phyloP scores from a whole-genome alignment of 2,797 vertebrate genomes.

The Pipistrellus kuhlii region DNA sequence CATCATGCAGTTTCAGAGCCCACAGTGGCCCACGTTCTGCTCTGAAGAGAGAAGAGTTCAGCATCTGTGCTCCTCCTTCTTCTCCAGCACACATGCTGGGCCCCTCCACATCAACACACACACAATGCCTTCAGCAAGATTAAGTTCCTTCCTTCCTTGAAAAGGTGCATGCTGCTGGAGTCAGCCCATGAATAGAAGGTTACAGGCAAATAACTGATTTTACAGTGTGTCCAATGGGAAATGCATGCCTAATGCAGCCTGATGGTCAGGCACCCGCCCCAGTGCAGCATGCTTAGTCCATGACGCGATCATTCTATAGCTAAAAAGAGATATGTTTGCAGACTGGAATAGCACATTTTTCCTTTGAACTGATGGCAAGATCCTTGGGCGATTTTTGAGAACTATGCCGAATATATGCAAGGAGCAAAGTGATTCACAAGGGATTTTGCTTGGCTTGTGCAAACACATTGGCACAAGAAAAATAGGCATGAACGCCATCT shows the following conservation, averaged over 20 bases:
- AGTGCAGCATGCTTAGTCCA: neutral
- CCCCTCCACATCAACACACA: neutral
- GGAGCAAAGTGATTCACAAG: conserved; percentile 79
- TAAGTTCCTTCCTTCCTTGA: neutral
- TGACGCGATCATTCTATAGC: neutral
- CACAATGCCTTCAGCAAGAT: neutral
- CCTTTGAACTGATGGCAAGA: conserved; percentile 81
- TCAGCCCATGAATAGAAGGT: neutral
- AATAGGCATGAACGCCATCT: conserved; percentile 48
- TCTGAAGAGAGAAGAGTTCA: neutral
- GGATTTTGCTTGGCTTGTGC: conserved; percentile 59
- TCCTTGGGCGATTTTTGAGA: conserved; percentile 78
- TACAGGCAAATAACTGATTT: conserved; percentile 19
- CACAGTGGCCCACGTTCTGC: neutral
- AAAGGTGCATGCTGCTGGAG: neutral
- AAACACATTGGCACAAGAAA: neutral
- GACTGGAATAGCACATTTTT: conserved; percentile 72
- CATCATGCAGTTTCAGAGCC: too few species aligned
- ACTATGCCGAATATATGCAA: neutral
- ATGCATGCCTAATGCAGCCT: neutral
- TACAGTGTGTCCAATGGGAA: neutral
- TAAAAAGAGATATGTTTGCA: conserved; percentile 21
- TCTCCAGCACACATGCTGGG: too few species aligned
- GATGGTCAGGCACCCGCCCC: neutral
- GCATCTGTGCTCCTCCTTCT: too few species aligned